Conservation (phyloP, 2,888 invertebrate genomes). For the Mesopsocus fuscifrons region DNA sequence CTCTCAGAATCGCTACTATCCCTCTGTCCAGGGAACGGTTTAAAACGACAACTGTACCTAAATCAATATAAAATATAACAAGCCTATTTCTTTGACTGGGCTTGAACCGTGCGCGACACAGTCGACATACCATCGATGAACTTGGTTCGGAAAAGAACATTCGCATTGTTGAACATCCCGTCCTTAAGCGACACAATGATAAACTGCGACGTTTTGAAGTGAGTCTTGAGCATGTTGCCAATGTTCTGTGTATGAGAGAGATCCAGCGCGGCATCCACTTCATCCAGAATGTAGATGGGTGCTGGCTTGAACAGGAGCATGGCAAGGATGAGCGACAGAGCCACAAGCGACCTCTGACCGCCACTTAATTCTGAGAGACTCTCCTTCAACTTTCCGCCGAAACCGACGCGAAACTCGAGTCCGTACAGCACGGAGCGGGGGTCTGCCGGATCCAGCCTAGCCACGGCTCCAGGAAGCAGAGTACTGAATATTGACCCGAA, state of each 20-base stretch:
- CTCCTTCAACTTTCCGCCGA: constrained; percentile 91
- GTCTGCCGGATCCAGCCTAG: constrained; percentile 60
- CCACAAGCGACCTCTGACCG: constrained; percentile 89
- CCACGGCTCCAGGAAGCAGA: constrained; percentile 76
- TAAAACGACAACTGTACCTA: no score
- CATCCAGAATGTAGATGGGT: constrained; percentile 94
- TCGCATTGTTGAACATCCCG: constrained; percentile 99
- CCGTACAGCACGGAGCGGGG: constrained; percentile 63
- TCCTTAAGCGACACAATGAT: constrained; percentile 96
- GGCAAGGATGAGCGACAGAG: constrained; percentile 85
- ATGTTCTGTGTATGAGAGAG: constrained; percentile 98
- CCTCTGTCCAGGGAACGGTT: no score
- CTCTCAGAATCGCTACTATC: no score
- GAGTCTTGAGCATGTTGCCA: constrained; percentile 78
- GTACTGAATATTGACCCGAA: constrained; percentile 89
- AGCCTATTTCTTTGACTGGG: constrained; percentile 11
- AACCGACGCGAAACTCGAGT: constrained; percentile 64
- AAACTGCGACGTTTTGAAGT: constrained; percentile 88
- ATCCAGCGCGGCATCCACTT: constrained; percentile 96
- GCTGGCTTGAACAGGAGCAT: constrained; percentile 96
- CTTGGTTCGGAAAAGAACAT: constrained; percentile 84
- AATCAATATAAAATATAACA: no score
- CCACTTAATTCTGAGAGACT: constrained; percentile 90
- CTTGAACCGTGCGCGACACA: constrained; percentile 43
- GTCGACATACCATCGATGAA: constrained; percentile 92